Conservation (phyloP, 2,888 invertebrate genomes). For the Acrobeloides nanus region DNA sequence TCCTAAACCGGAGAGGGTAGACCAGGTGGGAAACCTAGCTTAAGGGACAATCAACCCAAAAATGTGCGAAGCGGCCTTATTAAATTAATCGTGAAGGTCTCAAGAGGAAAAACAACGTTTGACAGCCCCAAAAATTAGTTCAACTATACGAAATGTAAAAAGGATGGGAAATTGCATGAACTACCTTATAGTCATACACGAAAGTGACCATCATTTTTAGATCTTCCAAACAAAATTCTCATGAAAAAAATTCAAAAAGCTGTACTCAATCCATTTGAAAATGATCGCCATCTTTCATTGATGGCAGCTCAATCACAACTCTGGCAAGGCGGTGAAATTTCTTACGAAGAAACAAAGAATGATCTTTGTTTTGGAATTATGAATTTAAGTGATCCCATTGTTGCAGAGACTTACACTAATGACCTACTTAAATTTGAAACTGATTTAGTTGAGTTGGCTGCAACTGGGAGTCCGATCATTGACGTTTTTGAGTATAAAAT, state of each 20-base stretch:
- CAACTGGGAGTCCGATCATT: too few species aligned
- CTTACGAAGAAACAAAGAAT: slow-evolving; percentile 13
- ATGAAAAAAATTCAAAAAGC: slow-evolving; percentile 12
- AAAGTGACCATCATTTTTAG: slow-evolving; percentile 9
- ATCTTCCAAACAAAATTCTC: slow-evolving; percentile 29
- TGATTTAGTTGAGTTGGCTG: too few species aligned
- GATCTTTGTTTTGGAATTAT: slow-evolving; percentile 19
- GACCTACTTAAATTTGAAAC: slow-evolving; percentile 1
- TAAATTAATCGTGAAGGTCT: too few species aligned
- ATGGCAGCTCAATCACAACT: slow-evolving; percentile 32
- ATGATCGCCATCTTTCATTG: slow-evolving; percentile 22
- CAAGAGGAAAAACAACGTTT: too few species aligned
- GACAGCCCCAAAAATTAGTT: too few species aligned
- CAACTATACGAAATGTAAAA: too few species aligned
- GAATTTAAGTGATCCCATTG: slow-evolving; percentile 7
- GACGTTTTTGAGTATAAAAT: too few species aligned
- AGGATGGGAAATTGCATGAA: too few species aligned
- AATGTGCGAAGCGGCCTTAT: too few species aligned
- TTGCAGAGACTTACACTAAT: slow-evolving; percentile 4
- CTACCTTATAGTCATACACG: not conserved
- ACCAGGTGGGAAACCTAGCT: too few species aligned
- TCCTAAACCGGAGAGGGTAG: too few species aligned
- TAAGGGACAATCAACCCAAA: too few species aligned
- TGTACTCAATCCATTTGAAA: slow-evolving; percentile 11
- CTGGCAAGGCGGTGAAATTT: slow-evolving; percentile 26